Evolutionary conservation across 2,797 vertebrate genomes (phyloP), one percentile per base, ranked within the genome.

Genomic region (Cercopithecus neglectus): DNA sequence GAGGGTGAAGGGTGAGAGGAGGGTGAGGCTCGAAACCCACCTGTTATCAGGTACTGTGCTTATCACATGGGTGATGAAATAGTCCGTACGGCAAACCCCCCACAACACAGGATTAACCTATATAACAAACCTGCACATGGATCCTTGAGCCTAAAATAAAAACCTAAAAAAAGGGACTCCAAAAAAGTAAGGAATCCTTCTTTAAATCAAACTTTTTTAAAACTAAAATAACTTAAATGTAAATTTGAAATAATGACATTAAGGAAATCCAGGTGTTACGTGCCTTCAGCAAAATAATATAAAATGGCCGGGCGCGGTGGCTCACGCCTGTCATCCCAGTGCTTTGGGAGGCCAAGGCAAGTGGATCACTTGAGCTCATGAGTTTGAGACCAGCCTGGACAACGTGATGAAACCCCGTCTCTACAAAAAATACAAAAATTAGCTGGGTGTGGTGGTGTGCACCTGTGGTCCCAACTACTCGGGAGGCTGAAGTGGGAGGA

Each of bases 241-340:
- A 70, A 64, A 70, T 76, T 13, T 61, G 78, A 67, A 28, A 19
- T 30, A 2, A 0, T 9, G 24, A 24, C 11, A 36, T 50, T 50
- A 46, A 5, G 33, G 50, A 84, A 22, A 46, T 22, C 17, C 2
- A n/a, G 5, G 24, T 0, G 0, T n/a, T 21, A 8, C 46, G 16
- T 39, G 83, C 10, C 33, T 89, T 28, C 1, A 19, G 13, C 2
- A 17, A 30, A 48, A 78, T 61, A 8, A 44, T 7, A 30, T 2
- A 64, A 64, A 64, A 64, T 8, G 67, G 17, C n/a, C n/a, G 2
- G 19, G 21, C 5, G 0, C 0, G 2, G 19, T n/a, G 67, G 67
- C 67, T 70, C 33, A 70, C 8, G 5, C 19, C 67, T 36, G 67
- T 70, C 19, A 36, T n/a, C 67, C 67, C n/a, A 70, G 64, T 17